These are phyloP conservation scores for Saccopteryx leptura DNA, from an alignment of 2,113 vertebrate genomes.

Conservation along the genomic window DNA sequence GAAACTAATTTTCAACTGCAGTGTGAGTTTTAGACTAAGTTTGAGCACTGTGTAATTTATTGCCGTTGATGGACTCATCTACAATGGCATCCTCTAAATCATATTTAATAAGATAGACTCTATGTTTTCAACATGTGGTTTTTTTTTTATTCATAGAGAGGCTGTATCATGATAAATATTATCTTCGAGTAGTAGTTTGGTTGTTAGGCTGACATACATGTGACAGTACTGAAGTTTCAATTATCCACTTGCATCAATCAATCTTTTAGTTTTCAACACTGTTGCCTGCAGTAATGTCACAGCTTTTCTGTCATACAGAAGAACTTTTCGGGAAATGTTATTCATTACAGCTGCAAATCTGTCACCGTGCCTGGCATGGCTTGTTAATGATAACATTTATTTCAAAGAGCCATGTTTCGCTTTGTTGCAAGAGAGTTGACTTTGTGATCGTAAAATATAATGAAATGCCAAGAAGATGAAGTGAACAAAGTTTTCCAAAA, in stretches of 20 bases:
- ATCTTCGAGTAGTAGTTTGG: slow-evolving; percentile 81
- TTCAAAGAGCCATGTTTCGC: slow-evolving; percentile 90
- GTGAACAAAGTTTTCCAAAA: slow-evolving; percentile 91
- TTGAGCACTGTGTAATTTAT: slow-evolving; percentile 68
- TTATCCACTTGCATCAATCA: slow-evolving; percentile 91
- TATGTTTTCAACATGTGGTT: slow-evolving; percentile 61
- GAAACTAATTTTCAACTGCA: slow-evolving; percentile 67
- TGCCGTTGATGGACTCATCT: slow-evolving; percentile 69
- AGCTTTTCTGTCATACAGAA: slow-evolving; percentile 91
- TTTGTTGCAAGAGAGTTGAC: slow-evolving; percentile 91
- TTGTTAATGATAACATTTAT: slow-evolving; percentile 94
- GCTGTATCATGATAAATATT: slow-evolving; percentile 87
- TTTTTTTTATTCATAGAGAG: slow-evolving; percentile 75
- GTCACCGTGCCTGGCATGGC: slow-evolving; percentile 89
- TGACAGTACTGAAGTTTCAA: slow-evolving; percentile 90
- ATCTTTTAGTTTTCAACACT: slow-evolving; percentile 88
- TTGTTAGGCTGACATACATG: slow-evolving; percentile 86
- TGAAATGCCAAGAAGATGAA: slow-evolving; percentile 92
- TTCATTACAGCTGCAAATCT: slow-evolving; percentile 94
- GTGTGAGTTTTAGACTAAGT: slow-evolving; percentile 61
- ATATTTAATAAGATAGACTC: slow-evolving; percentile 73
- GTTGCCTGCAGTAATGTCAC: slow-evolving; percentile 91
- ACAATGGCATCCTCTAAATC: slow-evolving; percentile 65
- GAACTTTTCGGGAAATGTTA: slow-evolving; percentile 92
- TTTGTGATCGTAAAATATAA: slow-evolving; percentile 92